Base-by-base conservation (phyloP, 2,888 invertebrate species). In the Aphodius granarius region DNA sequence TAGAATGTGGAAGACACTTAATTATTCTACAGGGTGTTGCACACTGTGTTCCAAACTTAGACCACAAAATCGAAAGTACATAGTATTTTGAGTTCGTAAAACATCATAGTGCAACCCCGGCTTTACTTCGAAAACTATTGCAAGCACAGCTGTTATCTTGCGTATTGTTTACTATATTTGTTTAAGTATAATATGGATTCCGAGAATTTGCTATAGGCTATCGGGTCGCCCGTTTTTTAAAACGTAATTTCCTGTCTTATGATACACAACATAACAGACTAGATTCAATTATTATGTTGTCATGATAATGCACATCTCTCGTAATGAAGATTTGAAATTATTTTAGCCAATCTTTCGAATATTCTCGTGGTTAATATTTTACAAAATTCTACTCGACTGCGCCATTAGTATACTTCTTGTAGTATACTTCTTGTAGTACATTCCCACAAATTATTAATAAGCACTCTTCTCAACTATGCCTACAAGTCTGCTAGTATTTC, bases 201-300 rank as follows among this genome's bases (percentile, higher is more conserved):
- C 4, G 66, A 66, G 66, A 66, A 66, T 66, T 21, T n/a, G 66
- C 21, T 19, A 21, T 66, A 66, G 66, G 66, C 21, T 66, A 66
- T 66, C 66, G 18, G 20, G 21, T 66, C 66, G 9, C 20, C n/a
- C 66, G 21, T 66, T 66, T 66, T n/a, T 66, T 66, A 66, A 43
- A 66, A 19, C 21, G 19, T 21, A 21, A 21, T 66, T 66, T 66
- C 66, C 66, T 43, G 43, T 43, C 43, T 43, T n/a, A n/a, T n/a
- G n/a, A n/a, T n/a, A 43, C 43, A 43, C 13, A 43, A 43, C 43
- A 43, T 3, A n/a, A 13, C 43, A 43, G 43, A 13, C 43, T 43
- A 13, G 6, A 9, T 43, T 43, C 43, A 43, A 43, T 43, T 43
- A 43, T 43, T 43, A 43, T 9, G 13, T 43, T 43, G 0, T 43